Percentiles rank a stretch among this genome's conserved stretches.
phyloP scores from a whole-genome alignment of 2,888 invertebrate genomes.

The Minunthozetes semirufus region DNA sequence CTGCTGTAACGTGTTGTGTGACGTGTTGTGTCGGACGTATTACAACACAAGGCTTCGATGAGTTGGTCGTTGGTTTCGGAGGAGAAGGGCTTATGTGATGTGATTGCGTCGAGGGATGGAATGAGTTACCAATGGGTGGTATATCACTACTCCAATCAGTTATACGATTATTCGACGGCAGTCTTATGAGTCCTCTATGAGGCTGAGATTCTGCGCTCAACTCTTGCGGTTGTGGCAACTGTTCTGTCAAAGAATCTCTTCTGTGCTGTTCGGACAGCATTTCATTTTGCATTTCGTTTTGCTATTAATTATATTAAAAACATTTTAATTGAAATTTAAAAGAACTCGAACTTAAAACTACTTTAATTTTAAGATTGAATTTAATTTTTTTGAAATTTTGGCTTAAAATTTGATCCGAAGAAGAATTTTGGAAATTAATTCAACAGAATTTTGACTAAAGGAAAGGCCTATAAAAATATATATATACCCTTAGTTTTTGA shows the following conservation, averaged over 20 bases:
- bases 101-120: not conserved
- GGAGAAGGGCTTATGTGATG: not conserved
- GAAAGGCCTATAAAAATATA: no score
- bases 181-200: conserved; percentile 10
- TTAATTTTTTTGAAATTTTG: not conserved
- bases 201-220: not conserved
- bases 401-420: no score
- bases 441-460: no score
- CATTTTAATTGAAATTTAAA: not conserved
- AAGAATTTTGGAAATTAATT: no score
- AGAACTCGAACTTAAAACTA: not conserved
- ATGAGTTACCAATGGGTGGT: no score
- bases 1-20: conserved; percentile 2
- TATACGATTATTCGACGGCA: not conserved
- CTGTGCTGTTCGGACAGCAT: not conserved
- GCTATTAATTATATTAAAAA: not conserved
- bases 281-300: not conserved
- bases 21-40: conserved; percentile 32
- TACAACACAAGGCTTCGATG: conserved; percentile 32
- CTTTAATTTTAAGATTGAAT: not conserved
- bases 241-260: not conserved
- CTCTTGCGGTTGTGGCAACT: not conserved
- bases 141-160: not conserved
- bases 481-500: not conserved
- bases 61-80: not conserved